phyloP scores from a whole-genome alignment of 2,888 invertebrate genomes.

The Limnephilus lunatus region DNA sequence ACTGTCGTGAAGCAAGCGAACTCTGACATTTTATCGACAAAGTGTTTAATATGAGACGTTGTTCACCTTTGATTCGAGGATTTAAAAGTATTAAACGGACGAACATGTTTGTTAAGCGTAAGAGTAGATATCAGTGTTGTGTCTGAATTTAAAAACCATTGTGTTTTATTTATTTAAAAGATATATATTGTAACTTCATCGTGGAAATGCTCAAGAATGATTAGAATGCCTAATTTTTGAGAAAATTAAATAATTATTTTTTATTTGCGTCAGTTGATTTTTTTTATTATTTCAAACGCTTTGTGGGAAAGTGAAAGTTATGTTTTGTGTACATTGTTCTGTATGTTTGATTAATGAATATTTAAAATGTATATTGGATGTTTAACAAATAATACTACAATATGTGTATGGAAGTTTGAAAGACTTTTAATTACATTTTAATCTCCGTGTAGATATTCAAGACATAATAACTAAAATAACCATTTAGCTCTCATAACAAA shows the following conservation, averaged over 20 bases:
- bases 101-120: neutral
- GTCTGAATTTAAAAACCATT: slow-evolving; percentile 27
- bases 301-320: neutral
- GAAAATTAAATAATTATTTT: neutral
- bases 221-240: slow-evolving; percentile 16
- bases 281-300: neutral
- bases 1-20: slow-evolving; percentile 33
- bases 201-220: slow-evolving; percentile 44
- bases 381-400: slow-evolving; percentile 24
- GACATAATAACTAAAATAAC: slow-evolving; percentile 9
- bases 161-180: slow-evolving; percentile 26
- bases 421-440: slow-evolving; percentile 17
- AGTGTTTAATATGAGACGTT: neutral
- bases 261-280: slow-evolving; percentile 27
- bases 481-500: slow-evolving; percentile 33
- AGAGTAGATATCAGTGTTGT: slow-evolving; percentile 40
- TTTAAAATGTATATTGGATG: slow-evolving; percentile 28
- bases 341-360: slow-evolving; percentile 34
- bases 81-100: slow-evolving; percentile 24
- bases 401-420: slow-evolving; percentile 22
- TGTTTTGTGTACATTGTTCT: slow-evolving; percentile 7
- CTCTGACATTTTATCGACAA: neutral
- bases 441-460: slow-evolving; percentile 34
- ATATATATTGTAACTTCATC: slow-evolving; percentile 8
- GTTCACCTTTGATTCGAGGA: neutral